Evolutionary conservation across 2,797 vertebrate species (phyloP), one percentile per base, ranked within the genome.

Genomic region (Corythornis leucogaster): DNA sequence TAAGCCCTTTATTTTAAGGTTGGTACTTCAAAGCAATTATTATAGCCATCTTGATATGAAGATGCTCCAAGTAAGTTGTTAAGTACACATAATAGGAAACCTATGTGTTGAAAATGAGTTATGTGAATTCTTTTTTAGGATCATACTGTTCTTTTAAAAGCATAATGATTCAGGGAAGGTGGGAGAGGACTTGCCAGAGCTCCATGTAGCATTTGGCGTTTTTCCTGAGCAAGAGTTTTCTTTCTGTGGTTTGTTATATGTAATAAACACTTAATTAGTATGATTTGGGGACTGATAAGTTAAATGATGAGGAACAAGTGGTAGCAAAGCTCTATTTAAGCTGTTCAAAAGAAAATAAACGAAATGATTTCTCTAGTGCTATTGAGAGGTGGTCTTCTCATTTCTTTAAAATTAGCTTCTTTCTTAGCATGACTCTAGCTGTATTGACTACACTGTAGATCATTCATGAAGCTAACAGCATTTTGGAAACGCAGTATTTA

Each of bases 231-330:
- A 51, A 93, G 81, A 92, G 85, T 62, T 89, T 94, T 85, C 81
- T 95, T 94, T 87, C 76, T 92, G 92, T 95, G 93, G 93, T 94
- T 95, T 91, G 48, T 71, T 94, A 4, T 84, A 81, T 89, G 74
- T 86, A 94, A 93, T 95, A 96, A 95, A 85, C 9, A 16, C 75
- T 94, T 94, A 93, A 96, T 94, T 95, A 93, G 66, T 89, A 55
- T 75, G 91, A 95, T 95, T 91, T 93, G 92, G 90, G 87, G 91
- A 95, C 87, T 91, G 94, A 95, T 96, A 96, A 90, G 84, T 89
- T 93, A 80, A 95, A 93, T 68, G 43, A 86, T 19, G 87, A 87
- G 84, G 73, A 95, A 89, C 69, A 92, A 95, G 79, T 75, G 76
- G 87, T 85, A 92, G 85, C 91, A 95, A 85, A 94, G 69, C 88